phyloP scores from a whole-genome alignment of 92 coral and sea anemone genomes.

The Plumapathes pennacea region DNA sequence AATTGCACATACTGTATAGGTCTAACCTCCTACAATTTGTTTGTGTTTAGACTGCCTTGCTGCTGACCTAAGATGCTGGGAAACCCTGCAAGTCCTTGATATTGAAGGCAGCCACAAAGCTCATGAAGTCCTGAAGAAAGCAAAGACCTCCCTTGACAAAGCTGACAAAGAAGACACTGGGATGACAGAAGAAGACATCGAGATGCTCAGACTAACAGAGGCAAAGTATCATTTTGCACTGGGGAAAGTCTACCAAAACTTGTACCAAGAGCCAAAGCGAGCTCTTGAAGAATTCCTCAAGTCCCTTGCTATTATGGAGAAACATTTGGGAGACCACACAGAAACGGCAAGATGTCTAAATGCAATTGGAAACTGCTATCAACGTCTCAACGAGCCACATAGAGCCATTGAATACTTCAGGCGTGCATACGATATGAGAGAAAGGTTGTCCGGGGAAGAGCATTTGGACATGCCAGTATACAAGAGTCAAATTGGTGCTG shows the following conservation, averaged over 20 bases:
- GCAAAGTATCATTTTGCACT: constrained; percentile 3
- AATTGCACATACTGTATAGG: no score
- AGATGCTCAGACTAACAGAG: constrained; percentile 4
- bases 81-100: constrained; percentile 17
- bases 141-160: neutral
- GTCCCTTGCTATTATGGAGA: constrained; percentile 14
- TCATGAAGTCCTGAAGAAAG: neutral
- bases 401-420: constrained; percentile 30
- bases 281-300: constrained; percentile 1
- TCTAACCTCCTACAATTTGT: no score
- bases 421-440: constrained; percentile 41
- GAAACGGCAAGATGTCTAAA: constrained; percentile 49
- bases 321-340: constrained; percentile 26
- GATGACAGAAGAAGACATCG: neutral
- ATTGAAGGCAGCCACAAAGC: constrained; percentile 30
- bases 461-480: constrained; percentile 54
- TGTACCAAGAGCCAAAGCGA: constrained; percentile 6
- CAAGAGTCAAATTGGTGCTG: constrained; percentile 42
- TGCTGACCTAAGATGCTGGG: constrained; percentile 34
- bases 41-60: no score
- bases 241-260: constrained; percentile 10
- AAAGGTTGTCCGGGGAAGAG: constrained; percentile 29
- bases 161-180: constrained; percentile 6
- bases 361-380: constrained; percentile 54
- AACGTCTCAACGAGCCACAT: constrained; percentile 2